Evolutionary conservation across 2,797 vertebrate genomes (phyloP).

Genomic region (Gallinago nigripennis): DNA sequence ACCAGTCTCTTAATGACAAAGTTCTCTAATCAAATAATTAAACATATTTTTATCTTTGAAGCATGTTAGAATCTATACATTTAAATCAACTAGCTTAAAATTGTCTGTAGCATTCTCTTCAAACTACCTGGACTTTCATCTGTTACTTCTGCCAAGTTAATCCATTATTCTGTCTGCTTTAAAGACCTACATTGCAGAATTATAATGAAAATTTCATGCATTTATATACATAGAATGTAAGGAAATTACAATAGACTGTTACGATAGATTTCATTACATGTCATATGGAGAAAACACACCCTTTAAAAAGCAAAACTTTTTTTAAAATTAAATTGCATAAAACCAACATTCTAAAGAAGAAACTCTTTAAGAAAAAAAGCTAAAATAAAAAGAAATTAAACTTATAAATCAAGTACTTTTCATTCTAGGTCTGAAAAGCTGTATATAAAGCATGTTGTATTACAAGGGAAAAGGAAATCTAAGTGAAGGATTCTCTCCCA

Average conservation of each 20-base stretch:
- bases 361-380: not conserved
- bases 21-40: not conserved
- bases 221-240: not conserved
- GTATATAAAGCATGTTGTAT: not conserved
- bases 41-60: not conserved
- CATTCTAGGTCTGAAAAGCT: not conserved
- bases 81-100: not conserved
- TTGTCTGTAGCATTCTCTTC: not conserved
- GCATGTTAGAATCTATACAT: not conserved
- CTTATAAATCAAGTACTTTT: not conserved
- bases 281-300: not conserved
- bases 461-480: not conserved
- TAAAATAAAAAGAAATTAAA: not conserved
- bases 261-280: not conserved
- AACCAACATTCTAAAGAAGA: not conserved
- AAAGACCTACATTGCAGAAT: not conserved
- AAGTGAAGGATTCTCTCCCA: not conserved
- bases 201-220: not conserved
- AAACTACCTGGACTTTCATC: not conserved
- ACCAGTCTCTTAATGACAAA: not conserved
- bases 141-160: not conserved
- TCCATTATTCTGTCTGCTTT: not conserved
- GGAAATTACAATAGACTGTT: not conserved
- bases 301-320: not conserved
- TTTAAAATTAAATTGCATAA: not conserved